Base-by-base conservation (phyloP, 1,140 invertebrate species). In the Ooceraea biroi region DNA sequence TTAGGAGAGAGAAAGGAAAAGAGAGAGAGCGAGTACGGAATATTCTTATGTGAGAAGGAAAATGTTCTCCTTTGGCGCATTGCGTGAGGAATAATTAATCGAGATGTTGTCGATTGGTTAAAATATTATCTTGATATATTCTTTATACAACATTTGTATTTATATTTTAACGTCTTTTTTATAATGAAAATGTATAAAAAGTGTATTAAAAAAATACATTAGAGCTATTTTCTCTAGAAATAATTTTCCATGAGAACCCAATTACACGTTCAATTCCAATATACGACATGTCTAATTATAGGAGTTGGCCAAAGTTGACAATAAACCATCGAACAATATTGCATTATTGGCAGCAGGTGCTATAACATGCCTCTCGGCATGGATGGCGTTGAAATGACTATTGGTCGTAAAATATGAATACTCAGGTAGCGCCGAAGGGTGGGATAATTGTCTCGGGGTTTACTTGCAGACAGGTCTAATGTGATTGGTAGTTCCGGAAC, bases 381-480 rank as follows among this genome's bases (percentile, higher is more conserved):
- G 41, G 50, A 30, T 61, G n/a, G 11, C 17, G 30, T 14, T 57
- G 57, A 69, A 86, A 76, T 83, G 68, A 55, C 3, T 65, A 50
- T 58, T 66, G 55, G 65, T 11, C 50, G 41, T 44, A 55, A 48
- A 50, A 52, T 83, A 87, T 83, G 69, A 66, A 74, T 69, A 87
- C 65, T 46, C 44, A 11, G 58, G 17, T 58, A 27, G 22, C 17
- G 50, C 52, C 10, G 50, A 55, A 48, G 48, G 76, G 48, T 60
- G 60, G 84, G 60, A 58, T 88, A 88, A 88, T 88, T 83, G 76
- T 83, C 77, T 85, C 69, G 73, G n/a, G 76, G 78, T 88, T 85
- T 85, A 85, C 77, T 85, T 60, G 84, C 27, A 85, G 83, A 83
- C 72, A 83, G 61, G 66, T 85, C 82, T 85, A 88, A 83, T 83